These are phyloP conservation scores for Aix galericulata DNA, from an alignment of 2,113 vertebrate genomes.

Conservation along the genomic window DNA sequence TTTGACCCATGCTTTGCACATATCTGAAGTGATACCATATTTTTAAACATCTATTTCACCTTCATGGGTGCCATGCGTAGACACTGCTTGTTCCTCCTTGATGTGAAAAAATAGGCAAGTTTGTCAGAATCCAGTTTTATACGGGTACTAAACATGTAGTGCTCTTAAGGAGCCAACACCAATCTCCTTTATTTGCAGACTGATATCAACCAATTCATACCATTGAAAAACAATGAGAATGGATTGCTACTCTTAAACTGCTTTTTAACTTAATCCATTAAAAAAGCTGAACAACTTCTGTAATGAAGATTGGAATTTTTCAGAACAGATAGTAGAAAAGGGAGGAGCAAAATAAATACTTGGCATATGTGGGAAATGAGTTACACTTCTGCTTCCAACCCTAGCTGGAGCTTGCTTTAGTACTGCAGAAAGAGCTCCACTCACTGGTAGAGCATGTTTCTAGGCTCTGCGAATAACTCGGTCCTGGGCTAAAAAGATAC, in stretches of 20 bases:
- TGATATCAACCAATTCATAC: neutral
- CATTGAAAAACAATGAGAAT: neutral
- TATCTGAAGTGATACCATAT: neutral
- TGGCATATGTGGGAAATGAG: neutral
- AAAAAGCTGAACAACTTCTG: fast-evolving
- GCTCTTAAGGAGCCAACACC: neutral
- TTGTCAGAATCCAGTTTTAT: neutral
- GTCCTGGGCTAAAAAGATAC: neutral
- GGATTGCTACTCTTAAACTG: neutral
- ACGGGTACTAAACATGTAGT: neutral
- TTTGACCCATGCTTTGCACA: neutral
- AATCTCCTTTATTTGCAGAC: neutral
- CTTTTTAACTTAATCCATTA: neutral
- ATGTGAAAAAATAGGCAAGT: neutral
- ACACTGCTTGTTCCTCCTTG: neutral
- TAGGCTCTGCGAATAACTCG: neutral
- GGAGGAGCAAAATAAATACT: neutral
- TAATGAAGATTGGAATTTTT: neutral
- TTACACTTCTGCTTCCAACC: neutral
- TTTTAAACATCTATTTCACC: neutral
- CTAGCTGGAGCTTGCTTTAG: neutral
- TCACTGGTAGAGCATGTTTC: neutral
- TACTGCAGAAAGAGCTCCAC: neutral
- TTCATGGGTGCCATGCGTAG: neutral
- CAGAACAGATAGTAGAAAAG: neutral